Evolutionary conservation across 2,797 vertebrate species (phyloP), one percentile per base, ranked within the genome.

Genomic region (Pangasius djambal): DNA sequence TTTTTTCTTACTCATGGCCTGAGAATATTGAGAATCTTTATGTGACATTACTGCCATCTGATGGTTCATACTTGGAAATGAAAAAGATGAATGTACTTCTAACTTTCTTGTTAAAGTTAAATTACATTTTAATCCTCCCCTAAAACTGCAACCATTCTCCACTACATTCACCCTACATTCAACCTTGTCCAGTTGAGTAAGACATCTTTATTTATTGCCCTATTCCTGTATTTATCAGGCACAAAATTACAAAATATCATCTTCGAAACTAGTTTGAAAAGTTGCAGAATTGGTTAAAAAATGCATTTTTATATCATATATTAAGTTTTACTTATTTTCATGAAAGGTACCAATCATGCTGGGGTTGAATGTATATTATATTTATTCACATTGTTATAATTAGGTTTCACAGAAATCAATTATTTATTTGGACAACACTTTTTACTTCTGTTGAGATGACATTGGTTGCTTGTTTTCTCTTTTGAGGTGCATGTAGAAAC

Each of bases 371-470:
- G 12, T 44, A 13, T 40, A 25, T 40, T 40, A 13, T n/a, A 48
- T 83, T 48, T 83, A 65, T 16, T 83, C 37, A 65, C 37, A 37
- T 12, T 37, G 1, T 63, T 44, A 83, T 61, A 83, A 28, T 84
- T 50, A 69, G 63, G 3, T 50, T 84, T 84, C 63, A 84, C 44
- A 84, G 44, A 69, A 84, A 84, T 44, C 40, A 6, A n/a, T 83
- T 28, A 59, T 40, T 44, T n/a, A 59, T 59, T 61, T n/a, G 0
- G 0, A 20, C 4, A 37, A 65, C 16, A 31, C 3, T 50, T 40
- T 84, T 52, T 13, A 40, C 3, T 2, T 22, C 40, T 18, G 6
- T 48, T 44, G 28, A 50, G 8, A 48, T 83, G 12, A 37, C 37
- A 34, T 5, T 2, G 9, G 52, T 57, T 20, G 34, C 4, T 82